Conservation (phyloP, 2,797 vertebrate genomes). For the Coregonus suidteri region DNA sequence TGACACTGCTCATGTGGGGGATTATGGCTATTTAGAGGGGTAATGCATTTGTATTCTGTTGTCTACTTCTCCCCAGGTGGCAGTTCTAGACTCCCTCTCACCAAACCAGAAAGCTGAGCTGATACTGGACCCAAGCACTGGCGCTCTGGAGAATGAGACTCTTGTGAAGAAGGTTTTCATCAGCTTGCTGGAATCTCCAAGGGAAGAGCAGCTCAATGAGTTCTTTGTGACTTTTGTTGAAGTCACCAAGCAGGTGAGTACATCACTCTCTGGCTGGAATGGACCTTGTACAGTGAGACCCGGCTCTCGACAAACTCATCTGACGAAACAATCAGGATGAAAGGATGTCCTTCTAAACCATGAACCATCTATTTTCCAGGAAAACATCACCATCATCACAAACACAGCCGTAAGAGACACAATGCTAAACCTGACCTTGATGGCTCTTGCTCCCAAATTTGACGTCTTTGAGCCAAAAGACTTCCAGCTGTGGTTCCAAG, state of each 20-base stretch:
- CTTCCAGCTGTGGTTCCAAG: constrained; percentile 52
- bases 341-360: background rate
- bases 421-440: constrained; percentile 56
- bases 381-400: constrained; percentile 27
- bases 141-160: constrained; percentile 30
- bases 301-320: background rate
- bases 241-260: constrained; percentile 35
- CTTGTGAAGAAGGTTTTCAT: constrained; percentile 35
- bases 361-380: constrained; percentile 22
- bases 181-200: constrained; percentile 23
- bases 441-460: constrained; percentile 35
- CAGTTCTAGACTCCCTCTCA: constrained; percentile 34
- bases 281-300: background rate
- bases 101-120: constrained; percentile 50
- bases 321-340: background rate
- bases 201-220: constrained; percentile 8
- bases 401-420: constrained; percentile 42
- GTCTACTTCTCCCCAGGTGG: constrained; percentile 16
- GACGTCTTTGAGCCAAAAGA: constrained; percentile 29
- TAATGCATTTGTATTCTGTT: background rate
- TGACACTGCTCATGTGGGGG: no score
- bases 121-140: constrained; percentile 38
- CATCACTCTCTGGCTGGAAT: background rate
- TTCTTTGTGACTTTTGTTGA: constrained; percentile 36
- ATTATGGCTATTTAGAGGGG: background rate